Percentiles rank a stretch among this genome's conserved stretches.
These are phyloP conservation scores for Helostoma temminkii DNA, from an alignment of 2,797 vertebrate species.

Conservation along the genomic window DNA sequence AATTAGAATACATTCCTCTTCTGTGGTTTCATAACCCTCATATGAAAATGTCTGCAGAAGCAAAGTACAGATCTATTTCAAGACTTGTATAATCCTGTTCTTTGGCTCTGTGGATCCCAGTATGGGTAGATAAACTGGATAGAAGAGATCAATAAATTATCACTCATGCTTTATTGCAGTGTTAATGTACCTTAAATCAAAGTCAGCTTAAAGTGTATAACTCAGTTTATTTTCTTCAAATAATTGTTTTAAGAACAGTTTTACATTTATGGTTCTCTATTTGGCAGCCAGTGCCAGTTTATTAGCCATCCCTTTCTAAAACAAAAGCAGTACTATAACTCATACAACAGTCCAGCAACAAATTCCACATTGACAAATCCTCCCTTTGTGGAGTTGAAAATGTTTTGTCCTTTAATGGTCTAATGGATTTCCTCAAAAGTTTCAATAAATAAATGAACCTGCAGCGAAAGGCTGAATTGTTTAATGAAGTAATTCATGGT, in stretches of 20 bases:
- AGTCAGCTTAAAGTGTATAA: not conserved
- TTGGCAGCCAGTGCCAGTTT: not conserved
- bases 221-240: not conserved
- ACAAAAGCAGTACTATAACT: not conserved
- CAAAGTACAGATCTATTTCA: constrained; percentile 5
- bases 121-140: constrained; percentile 11
- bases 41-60: not conserved
- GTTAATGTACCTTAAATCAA: not conserved
- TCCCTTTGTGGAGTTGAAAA: not conserved
- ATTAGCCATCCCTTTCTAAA: not conserved
- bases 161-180: not conserved
- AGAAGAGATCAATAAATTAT: constrained; percentile 3
- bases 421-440: not conserved
- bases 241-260: not conserved
- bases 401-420: not conserved
- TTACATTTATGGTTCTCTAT: not conserved
- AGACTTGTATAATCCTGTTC: constrained; percentile 20
- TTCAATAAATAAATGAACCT: not conserved
- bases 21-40: not conserved
- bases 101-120: constrained; percentile 22
- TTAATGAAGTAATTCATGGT: not conserved
- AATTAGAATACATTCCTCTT: not conserved
- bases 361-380: not conserved
- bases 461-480: not conserved
- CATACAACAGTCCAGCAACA: too few relatives aligned